A percentile compares a stretch with the other conserved stretches of the same genome.
Conservation (phyloP, 2,113 vertebrate genomes). For the Chionomys nivalis region DNA sequence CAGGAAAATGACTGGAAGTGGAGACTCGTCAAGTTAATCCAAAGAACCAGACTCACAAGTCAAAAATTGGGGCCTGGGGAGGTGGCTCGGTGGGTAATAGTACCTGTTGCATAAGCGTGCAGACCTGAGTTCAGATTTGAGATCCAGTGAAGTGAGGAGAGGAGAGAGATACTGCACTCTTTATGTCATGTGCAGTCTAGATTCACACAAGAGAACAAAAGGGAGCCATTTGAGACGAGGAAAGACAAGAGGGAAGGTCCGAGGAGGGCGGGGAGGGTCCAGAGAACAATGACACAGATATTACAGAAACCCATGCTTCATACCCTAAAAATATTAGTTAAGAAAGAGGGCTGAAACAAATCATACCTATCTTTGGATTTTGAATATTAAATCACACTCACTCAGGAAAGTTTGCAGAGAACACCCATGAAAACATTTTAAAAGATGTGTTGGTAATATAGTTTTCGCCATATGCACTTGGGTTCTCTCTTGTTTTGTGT, state of each 20-base stretch:
- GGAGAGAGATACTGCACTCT: no score
- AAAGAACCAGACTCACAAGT: background rate
- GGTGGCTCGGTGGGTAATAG: background rate
- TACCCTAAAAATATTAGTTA: background rate
- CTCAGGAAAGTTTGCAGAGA: slow-evolving; percentile 34
- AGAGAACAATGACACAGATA: background rate
- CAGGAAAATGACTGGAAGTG: no score
- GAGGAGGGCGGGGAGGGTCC: no score
- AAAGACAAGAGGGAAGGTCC: no score
- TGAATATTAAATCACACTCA: background rate
- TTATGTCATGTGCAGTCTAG: background rate
- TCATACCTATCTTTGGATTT: slow-evolving; percentile 10
- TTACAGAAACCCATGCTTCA: background rate
- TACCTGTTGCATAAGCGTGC: background rate
- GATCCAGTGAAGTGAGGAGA: rapidly evolving
- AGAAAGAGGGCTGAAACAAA: background rate
- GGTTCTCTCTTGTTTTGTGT: background rate
- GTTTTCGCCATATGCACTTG: background rate
- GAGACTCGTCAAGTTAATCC: background rate
- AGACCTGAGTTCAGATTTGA: background rate
- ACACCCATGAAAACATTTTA: background rate
- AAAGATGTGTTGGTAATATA: background rate
- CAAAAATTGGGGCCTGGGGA: background rate
- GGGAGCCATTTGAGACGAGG: background rate
- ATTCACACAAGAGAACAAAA: background rate